Conservation (phyloP, 1,140 invertebrate genomes). For the Elymnias hypermnestra region DNA sequence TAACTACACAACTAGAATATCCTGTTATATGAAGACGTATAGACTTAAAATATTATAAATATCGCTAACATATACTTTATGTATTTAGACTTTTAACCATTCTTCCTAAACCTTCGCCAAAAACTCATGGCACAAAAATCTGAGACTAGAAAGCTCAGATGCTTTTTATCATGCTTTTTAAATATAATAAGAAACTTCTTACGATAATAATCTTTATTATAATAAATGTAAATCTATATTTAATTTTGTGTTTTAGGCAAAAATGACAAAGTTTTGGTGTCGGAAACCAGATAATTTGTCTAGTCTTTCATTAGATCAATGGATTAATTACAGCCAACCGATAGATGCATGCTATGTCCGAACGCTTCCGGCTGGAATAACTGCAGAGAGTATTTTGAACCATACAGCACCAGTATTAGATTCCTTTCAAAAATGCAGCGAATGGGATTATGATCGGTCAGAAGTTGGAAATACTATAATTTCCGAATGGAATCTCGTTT, state of each 20-base stretch:
- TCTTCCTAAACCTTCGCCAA: no score
- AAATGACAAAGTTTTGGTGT: slow-evolving; percentile 80
- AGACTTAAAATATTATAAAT: no score
- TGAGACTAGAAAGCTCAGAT: no score
- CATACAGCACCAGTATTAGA: slow-evolving; percentile 42
- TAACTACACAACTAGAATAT: no score
- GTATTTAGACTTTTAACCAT: not conserved
- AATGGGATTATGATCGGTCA: slow-evolving; percentile 81
- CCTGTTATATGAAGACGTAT: no score
- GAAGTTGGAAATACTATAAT: slow-evolving; percentile 79
- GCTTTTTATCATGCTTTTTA: no score
- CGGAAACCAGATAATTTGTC: slow-evolving; percentile 73
- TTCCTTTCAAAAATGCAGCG: slow-evolving; percentile 72
- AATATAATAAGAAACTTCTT: no score
- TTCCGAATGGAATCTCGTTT: slow-evolving; percentile 82
- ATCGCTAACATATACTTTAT: no score
- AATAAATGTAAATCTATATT: not conserved
- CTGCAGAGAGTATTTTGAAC: slow-evolving; percentile 55
- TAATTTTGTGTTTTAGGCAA: slow-evolving; percentile 67
- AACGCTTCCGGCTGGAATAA: slow-evolving; percentile 34
- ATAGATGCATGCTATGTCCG: slow-evolving; percentile 69
- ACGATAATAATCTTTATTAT: no score
- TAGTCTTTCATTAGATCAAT: slow-evolving; percentile 68
- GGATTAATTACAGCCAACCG: slow-evolving; percentile 80
- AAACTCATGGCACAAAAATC: no score